A percentile compares a stretch with the other conserved stretches of the same genome.
Conservation (phyloP, 2,113 vertebrate genomes). For the Eidolon helvum region DNA sequence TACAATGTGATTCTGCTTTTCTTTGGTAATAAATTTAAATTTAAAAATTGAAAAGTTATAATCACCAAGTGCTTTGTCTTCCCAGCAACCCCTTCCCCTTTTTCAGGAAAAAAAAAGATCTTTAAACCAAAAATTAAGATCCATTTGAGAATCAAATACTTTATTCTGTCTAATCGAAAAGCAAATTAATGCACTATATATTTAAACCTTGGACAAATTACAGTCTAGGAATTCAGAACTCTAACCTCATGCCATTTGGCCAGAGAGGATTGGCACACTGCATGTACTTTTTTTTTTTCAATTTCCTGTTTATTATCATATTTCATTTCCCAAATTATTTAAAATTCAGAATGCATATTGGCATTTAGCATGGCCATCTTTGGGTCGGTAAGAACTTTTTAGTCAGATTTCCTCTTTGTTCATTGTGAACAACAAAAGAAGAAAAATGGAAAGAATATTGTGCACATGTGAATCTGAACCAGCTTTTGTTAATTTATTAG, state of each 20-base stretch:
- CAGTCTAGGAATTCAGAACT: slow-evolving; percentile 33
- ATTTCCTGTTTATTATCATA: slow-evolving; percentile 81
- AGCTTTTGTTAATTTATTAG: too few relatives aligned
- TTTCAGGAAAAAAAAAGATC: neutral
- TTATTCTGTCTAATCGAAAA: neutral
- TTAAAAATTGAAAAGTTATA: neutral
- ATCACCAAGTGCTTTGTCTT: neutral
- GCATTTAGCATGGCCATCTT: slow-evolving; percentile 73
- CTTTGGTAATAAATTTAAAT: neutral
- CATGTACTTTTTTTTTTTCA: slow-evolving; percentile 66
- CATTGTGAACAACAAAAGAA: slow-evolving; percentile 77
- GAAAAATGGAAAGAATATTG: slow-evolving; percentile 76
- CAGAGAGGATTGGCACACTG: neutral
- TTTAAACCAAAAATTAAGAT: slow-evolving; percentile 25
- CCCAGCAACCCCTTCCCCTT: neutral
- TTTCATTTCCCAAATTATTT: slow-evolving; percentile 83
- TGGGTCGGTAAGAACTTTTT: slow-evolving; percentile 68
- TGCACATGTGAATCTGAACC: slow-evolving; percentile 55
- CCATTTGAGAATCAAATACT: neutral
- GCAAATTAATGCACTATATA: neutral
- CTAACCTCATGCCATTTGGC: neutral
- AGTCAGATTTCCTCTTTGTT: slow-evolving; percentile 78
- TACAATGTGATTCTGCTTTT: neutral
- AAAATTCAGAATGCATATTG: slow-evolving; percentile 74
- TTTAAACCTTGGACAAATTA: slow-evolving; percentile 9